Percentiles rank a stretch among this genome's conserved stretches.
These are phyloP conservation scores for Acrobasis repandana DNA, from an alignment of 2,888 invertebrate genomes.

Conservation along the genomic window DNA sequence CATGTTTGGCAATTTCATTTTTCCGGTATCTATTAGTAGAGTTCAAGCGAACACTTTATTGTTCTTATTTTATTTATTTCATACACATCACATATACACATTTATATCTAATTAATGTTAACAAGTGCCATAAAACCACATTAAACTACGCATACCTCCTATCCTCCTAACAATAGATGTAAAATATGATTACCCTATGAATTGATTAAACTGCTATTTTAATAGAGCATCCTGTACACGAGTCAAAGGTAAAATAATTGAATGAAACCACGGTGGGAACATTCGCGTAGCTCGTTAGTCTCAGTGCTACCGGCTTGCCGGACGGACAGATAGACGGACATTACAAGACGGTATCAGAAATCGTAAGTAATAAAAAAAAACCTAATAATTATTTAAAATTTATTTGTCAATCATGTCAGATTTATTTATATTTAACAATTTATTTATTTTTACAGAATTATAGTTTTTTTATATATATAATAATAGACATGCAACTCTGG, in stretches of 20 bases:
- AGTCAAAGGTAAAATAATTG: constrained; percentile 37
- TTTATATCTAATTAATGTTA: no score
- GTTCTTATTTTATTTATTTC: no score
- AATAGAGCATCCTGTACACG: constrained; percentile 34
- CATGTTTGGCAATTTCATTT: no score
- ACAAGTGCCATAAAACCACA: no score
- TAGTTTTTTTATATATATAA: background rate
- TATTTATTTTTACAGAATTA: no score
- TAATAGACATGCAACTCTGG: background rate
- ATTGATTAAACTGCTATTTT: constrained; percentile 9
- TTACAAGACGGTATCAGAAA: background rate
- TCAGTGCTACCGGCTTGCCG: background rate
- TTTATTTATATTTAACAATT: no score
- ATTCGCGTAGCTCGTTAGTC: constrained; percentile 28
- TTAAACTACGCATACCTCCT: background rate
- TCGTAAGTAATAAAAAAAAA: constrained; percentile 3
- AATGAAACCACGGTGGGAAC: constrained; percentile 33
- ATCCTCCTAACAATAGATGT: background rate
- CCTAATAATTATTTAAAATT: background rate
- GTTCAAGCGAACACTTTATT: no score
- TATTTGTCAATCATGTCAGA: no score
- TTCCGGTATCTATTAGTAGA: no score
- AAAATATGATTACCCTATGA: background rate
- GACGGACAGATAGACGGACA: constrained; percentile 6
- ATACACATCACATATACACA: no score